Conservation (phyloP, 1,140 invertebrate genomes). For the Aporrectodea caliginosa region DNA sequence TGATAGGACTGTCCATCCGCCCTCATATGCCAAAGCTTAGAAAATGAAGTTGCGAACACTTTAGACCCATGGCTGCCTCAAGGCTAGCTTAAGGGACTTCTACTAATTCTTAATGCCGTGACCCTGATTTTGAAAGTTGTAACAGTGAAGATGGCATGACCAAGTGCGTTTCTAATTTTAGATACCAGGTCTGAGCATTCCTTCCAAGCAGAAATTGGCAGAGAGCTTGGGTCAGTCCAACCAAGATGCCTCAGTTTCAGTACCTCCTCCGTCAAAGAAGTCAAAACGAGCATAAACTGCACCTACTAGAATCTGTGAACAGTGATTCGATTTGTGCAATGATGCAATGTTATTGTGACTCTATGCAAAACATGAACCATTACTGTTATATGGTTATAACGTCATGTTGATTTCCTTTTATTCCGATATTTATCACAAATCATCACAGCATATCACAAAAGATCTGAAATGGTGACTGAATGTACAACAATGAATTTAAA, state of each 20-base stretch:
- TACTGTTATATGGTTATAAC: too few relatives aligned
- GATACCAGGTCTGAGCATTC: background rate
- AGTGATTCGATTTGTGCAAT: background rate
- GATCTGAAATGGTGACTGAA: too few relatives aligned
- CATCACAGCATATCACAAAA: too few relatives aligned
- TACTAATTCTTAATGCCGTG: background rate
- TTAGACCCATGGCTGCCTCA: background rate
- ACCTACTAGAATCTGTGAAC: background rate
- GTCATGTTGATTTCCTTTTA: too few relatives aligned
- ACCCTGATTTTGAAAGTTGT: background rate
- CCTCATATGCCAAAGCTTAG: too few relatives aligned
- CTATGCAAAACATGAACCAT: too few relatives aligned
- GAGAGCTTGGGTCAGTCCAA: background rate
- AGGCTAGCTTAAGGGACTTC: background rate
- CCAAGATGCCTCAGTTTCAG: background rate
- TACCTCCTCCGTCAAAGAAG: background rate
- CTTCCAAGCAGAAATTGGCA: background rate
- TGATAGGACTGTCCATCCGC: too few relatives aligned
- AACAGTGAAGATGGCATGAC: background rate
- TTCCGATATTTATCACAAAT: too few relatives aligned
- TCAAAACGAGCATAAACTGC: background rate
- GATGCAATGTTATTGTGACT: too few relatives aligned
- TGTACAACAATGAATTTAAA: too few relatives aligned
- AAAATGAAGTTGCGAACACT: too few relatives aligned
- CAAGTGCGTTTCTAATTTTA: background rate